Evolutionary conservation across 1,140 invertebrate species (phyloP).

Genomic region (Acarapis woodi): DNA sequence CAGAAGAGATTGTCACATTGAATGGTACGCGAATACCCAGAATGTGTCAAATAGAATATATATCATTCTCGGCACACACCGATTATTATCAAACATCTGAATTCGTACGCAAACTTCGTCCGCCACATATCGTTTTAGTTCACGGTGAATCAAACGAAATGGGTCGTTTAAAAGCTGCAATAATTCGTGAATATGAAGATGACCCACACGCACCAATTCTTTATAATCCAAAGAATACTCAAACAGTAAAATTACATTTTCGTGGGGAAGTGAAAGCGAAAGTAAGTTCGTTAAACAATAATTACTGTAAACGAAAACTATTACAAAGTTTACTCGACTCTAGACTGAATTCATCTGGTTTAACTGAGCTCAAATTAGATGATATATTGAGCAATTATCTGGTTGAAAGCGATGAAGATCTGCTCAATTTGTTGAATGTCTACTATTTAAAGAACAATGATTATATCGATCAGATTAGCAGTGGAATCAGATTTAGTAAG

Average conservation of each 20-base stretch:
- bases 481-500: too few relatives aligned
- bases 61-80: constrained; percentile 96
- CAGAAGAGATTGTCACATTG: constrained; percentile 85
- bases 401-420: too few relatives aligned
- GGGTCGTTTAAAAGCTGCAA: constrained; percentile 68
- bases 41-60: constrained; percentile 95
- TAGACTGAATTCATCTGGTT: too few relatives aligned
- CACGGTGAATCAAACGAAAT: constrained; percentile 99
- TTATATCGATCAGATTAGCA: too few relatives aligned
- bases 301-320: too few relatives aligned
- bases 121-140: constrained; percentile 81
- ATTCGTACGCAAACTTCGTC: constrained; percentile 74
- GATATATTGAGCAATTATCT: too few relatives aligned
- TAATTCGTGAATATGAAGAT: constrained; percentile 78
- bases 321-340: too few relatives aligned
- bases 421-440: too few relatives aligned
- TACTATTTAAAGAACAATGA: too few relatives aligned
- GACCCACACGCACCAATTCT: constrained; percentile 63
- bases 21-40: constrained; percentile 77
- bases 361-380: too few relatives aligned
- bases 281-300: too few relatives aligned
- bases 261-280: constrained; percentile 92
- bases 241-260: constrained; percentile 70
- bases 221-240: constrained; percentile 85
- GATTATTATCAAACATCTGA: constrained; percentile 97